These are phyloP conservation scores for Dolichallabes microphthalmus DNA, from an alignment of 2,113 vertebrate species.

Conservation along the genomic window DNA sequence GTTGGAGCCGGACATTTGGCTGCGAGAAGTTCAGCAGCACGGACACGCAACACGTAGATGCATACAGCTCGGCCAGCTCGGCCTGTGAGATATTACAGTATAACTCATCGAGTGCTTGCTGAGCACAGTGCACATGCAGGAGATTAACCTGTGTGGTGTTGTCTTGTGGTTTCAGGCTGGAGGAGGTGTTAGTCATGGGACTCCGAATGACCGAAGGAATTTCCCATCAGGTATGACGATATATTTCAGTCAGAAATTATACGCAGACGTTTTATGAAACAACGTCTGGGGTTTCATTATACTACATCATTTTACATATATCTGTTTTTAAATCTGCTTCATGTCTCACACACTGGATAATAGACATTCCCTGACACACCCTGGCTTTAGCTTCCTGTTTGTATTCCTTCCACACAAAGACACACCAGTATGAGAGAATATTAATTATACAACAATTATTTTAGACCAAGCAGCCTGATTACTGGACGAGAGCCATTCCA, in stretches of 20 bases:
- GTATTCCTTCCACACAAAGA: background rate
- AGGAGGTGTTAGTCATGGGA: conserved; percentile 87
- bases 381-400: background rate
- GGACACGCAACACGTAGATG: conserved; percentile 84
- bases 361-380: background rate
- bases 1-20: conserved; percentile 83
- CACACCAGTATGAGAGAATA: background rate
- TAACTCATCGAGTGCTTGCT: background rate
- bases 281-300: no score
- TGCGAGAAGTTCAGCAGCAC: conserved; percentile 77
- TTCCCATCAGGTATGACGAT: conserved; percentile 76
- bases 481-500: no score
- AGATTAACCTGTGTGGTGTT: background rate
- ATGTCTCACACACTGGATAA: background rate
- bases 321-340: background rate
- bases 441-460: background rate
- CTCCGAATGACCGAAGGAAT: conserved; percentile 82
- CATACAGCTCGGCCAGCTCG: conserved; percentile 66
- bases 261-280: no score
- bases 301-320: no score
- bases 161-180: conserved; percentile 71
- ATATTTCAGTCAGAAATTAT: background rate
- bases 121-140: background rate
- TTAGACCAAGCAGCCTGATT: no score
- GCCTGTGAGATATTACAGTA: conserved; percentile 73